Conservation (phyloP, 2,113 vertebrate genomes). For the Crotalus helleri region DNA sequence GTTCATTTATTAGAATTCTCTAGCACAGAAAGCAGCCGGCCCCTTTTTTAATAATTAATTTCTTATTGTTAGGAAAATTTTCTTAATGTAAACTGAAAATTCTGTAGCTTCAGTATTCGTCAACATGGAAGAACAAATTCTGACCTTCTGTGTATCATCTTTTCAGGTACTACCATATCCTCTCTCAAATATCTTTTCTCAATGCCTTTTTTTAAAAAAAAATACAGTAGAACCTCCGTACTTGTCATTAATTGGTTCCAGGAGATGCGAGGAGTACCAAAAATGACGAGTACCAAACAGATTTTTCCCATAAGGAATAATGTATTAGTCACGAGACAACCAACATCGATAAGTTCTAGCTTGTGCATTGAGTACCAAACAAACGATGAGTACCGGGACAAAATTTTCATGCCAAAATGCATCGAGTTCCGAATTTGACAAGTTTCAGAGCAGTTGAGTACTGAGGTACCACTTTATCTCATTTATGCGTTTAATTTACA, state of each 20-base stretch:
- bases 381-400: background rate
- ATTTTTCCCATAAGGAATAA: background rate
- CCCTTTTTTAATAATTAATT: background rate
- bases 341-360: background rate
- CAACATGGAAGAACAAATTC: background rate
- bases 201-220: background rate
- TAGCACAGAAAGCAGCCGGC: too few relatives aligned
- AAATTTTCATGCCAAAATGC: background rate
- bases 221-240: background rate
- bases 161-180: background rate
- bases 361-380: background rate
- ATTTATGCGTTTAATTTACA: background rate
- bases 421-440: background rate
- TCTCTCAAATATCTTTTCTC: background rate
- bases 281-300: background rate
- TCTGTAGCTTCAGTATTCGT: background rate
- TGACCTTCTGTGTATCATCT: background rate
- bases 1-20: too few relatives aligned
- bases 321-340: background rate
- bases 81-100: background rate
- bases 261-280: background rate
- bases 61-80: background rate
- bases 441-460: background rate
- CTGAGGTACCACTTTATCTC: background rate
- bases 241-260: background rate